Evolutionary conservation across 2,888 invertebrate species (phyloP).

Genomic region (Ethmia dodecea): DNA sequence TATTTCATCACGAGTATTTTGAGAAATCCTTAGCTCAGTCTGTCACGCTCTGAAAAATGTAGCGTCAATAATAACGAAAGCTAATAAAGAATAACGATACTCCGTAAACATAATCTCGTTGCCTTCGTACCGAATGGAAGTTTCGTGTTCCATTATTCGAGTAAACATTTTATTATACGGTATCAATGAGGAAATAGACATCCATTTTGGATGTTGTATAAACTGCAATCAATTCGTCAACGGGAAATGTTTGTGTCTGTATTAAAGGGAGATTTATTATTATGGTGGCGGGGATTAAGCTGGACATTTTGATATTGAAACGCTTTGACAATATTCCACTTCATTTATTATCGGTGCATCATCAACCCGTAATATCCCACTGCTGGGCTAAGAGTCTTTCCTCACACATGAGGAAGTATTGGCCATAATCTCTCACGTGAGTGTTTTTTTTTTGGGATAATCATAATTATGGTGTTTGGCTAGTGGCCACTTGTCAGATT

Average conservation of each 20-base stretch:
- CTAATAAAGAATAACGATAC: conserved; percentile 27
- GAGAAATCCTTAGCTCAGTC: too few relatives aligned
- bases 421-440: too few relatives aligned
- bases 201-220: conserved; percentile 13
- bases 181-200: conserved; percentile 22
- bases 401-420: too few relatives aligned
- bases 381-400: too few relatives aligned
- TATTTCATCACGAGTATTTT: too few relatives aligned
- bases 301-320: neutral
- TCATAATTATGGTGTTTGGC: too few relatives aligned
- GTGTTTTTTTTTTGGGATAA: too few relatives aligned
- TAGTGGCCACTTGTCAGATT: too few relatives aligned
- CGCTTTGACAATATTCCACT: too few relatives aligned
- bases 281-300: neutral
- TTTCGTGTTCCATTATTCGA: conserved; percentile 30
- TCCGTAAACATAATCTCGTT: conserved; percentile 24
- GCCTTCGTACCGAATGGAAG: conserved; percentile 25
- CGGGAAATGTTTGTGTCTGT: conserved; percentile 14
- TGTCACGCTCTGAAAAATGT: neutral
- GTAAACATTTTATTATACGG: conserved; percentile 30
- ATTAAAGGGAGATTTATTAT: conserved; percentile 8
- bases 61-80: conserved; percentile 10
- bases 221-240: conserved; percentile 25
- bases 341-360: too few relatives aligned
- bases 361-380: too few relatives aligned